These are phyloP conservation scores for Athalia rosae DNA, from an alignment of 2,888 invertebrate species.

Conservation along the genomic window DNA sequence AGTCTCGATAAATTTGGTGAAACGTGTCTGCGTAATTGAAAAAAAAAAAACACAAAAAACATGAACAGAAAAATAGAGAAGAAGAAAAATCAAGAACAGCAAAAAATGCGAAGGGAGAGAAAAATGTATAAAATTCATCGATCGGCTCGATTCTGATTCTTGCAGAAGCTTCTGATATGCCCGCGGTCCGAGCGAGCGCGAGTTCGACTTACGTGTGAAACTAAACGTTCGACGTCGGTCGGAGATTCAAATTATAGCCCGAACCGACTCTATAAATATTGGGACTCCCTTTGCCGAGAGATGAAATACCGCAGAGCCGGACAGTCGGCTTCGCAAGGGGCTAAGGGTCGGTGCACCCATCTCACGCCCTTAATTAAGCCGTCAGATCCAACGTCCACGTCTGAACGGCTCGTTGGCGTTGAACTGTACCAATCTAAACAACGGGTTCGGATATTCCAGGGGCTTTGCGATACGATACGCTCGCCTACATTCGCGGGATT, in stretches of 20 bases:
- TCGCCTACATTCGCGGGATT: neutral
- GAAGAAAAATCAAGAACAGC: no score
- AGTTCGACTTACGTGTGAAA: conserved; percentile 7
- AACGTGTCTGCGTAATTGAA: no score
- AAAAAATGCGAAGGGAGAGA: no score
- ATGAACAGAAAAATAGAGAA: no score
- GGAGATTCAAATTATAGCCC: conserved; percentile 29
- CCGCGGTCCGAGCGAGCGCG: neutral
- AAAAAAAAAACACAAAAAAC: no score
- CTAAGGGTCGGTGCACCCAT: conserved; percentile 43
- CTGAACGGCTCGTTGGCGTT: conserved; percentile 24
- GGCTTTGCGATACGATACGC: neutral
- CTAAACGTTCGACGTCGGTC: conserved; percentile 8
- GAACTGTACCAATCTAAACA: conserved; percentile 22
- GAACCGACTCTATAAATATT: conserved; percentile 42
- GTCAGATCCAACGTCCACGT: conserved; percentile 38
- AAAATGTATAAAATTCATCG: no score
- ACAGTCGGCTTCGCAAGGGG: conserved; percentile 27
- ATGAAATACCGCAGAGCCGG: conserved; percentile 37
- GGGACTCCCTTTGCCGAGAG: conserved; percentile 21
- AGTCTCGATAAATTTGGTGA: no score
- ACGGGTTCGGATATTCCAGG: neutral
- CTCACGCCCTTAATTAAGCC: conserved; percentile 46
- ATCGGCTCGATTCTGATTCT: no score
- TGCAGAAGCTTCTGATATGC: conserved; percentile 15